Evolutionary conservation across 1,140 invertebrate genomes (phyloP).

Genomic region (Scaptomyza hsui): DNA sequence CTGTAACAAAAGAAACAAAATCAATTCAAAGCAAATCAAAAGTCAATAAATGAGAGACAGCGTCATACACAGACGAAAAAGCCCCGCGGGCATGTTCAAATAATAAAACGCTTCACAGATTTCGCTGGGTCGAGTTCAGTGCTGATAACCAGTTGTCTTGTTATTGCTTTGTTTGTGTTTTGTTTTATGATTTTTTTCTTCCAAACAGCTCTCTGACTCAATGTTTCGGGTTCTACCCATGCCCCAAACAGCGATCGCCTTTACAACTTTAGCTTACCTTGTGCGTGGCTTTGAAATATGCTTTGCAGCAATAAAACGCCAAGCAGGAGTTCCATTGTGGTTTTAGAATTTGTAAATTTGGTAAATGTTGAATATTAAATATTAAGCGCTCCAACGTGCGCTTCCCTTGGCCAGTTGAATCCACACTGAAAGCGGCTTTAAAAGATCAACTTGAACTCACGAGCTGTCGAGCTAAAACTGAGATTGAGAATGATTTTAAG

Average conservation of each 20-base stretch:
- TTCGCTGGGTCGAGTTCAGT: conserved; percentile 66
- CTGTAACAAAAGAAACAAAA: conserved; percentile 31
- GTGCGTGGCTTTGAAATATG: conserved; percentile 22
- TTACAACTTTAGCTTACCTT: conserved; percentile 44
- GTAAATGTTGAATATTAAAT: neutral
- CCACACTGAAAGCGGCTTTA: conserved; percentile 50
- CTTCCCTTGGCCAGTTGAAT: conserved; percentile 38
- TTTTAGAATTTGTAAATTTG: conserved; percentile 5
- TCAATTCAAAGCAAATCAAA: neutral
- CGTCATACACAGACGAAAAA: conserved; percentile 12
- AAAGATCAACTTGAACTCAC: conserved; percentile 22
- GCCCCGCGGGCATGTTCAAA: conserved; percentile 22
- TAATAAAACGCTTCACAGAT: conserved; percentile 11
- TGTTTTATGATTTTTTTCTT: neutral
- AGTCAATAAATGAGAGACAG: conserved; percentile 7
- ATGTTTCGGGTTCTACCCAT: conserved; percentile 8
- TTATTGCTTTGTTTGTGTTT: neutral
- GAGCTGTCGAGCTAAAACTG: neutral
- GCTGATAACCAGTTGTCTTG: conserved; percentile 57
- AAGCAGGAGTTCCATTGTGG: conserved; percentile 35
- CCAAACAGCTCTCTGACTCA: conserved; percentile 24
- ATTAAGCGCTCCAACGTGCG: conserved; percentile 27
- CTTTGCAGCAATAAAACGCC: conserved; percentile 24
- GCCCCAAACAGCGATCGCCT: neutral
- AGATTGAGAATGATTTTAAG: neutral